phyloP scores from a whole-genome alignment of 2,113 vertebrate species.

The Cavia aperea region DNA sequence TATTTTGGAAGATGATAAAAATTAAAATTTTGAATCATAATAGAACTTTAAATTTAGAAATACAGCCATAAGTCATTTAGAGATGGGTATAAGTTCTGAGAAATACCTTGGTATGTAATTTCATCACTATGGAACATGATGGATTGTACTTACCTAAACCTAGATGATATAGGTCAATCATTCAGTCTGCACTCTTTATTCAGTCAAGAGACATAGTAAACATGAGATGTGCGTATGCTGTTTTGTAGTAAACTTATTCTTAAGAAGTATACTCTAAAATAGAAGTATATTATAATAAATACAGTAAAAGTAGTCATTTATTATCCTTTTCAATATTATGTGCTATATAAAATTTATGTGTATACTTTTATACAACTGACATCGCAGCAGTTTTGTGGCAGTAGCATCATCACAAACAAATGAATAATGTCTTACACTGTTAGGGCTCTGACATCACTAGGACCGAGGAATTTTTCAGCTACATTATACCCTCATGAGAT shows the following conservation, averaged over 20 bases:
- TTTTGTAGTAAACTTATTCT: neutral
- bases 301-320: neutral
- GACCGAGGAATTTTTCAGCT: neutral
- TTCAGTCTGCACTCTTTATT: no score
- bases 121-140: neutral
- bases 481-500: neutral
- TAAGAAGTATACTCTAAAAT: neutral
- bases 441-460: neutral
- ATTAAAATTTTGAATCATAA: neutral
- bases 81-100: neutral
- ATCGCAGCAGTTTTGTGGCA: neutral
- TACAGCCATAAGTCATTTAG: neutral
- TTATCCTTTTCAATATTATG: neutral
- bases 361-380: neutral
- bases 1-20: neutral
- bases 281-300: neutral
- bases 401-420: neutral
- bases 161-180: neutral
- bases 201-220: neutral
- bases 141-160: neutral
- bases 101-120: neutral
- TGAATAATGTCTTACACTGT: neutral
- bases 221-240: no score
- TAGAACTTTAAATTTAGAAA: constrained; percentile 1
- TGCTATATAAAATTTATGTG: neutral